phyloP scores from a whole-genome alignment of 2,797 vertebrate species.

The Cynodonichthys magdalenae region DNA sequence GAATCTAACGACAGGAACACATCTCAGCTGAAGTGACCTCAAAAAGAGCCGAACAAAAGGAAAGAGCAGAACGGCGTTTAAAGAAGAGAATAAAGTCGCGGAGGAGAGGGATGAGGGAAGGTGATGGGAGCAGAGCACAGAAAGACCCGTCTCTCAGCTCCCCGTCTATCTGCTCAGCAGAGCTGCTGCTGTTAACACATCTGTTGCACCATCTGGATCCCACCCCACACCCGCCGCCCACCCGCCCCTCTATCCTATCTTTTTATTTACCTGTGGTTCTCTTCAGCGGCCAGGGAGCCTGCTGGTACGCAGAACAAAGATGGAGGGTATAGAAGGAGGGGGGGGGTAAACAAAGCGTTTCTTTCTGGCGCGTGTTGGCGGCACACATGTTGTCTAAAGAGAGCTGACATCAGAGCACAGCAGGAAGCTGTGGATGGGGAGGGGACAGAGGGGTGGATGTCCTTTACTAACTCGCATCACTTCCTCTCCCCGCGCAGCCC shows the following conservation, averaged over 20 bases:
- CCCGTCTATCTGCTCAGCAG: slow-evolving; percentile 76
- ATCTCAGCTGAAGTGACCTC: slow-evolving; percentile 57
- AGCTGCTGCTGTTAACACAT: slow-evolving; percentile 98
- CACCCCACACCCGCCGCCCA: slow-evolving; percentile 37
- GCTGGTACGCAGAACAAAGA: slow-evolving; percentile 94
- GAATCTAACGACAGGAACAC: slow-evolving; percentile 18
- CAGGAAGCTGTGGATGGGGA: slow-evolving; percentile 86
- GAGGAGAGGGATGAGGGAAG: slow-evolving; percentile 61
- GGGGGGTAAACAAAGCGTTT: slow-evolving; percentile 93
- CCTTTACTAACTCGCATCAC: slow-evolving; percentile 94
- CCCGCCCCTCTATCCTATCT: slow-evolving; percentile 63
- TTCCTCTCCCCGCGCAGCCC: slow-evolving; percentile 92
- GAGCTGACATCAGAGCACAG: slow-evolving; percentile 99
- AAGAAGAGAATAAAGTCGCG: slow-evolving; percentile 41
- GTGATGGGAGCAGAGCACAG: slow-evolving; percentile 63
- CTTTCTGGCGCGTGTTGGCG: slow-evolving; percentile 93
- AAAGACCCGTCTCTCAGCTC: slow-evolving; percentile 74
- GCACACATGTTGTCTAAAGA: slow-evolving; percentile 99
- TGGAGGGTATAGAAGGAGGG: slow-evolving; percentile 85
- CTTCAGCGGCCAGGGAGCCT: slow-evolving; percentile 87
- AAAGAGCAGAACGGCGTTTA: slow-evolving; percentile 28
- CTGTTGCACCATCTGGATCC: slow-evolving; percentile 99
- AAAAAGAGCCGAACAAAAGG: slow-evolving; percentile 45
- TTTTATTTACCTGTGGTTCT: slow-evolving; percentile 99
- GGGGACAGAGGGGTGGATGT: slow-evolving; percentile 86